These are phyloP conservation scores for Idaea biselata DNA, from an alignment of 2,888 invertebrate species.

Conservation along the genomic window DNA sequence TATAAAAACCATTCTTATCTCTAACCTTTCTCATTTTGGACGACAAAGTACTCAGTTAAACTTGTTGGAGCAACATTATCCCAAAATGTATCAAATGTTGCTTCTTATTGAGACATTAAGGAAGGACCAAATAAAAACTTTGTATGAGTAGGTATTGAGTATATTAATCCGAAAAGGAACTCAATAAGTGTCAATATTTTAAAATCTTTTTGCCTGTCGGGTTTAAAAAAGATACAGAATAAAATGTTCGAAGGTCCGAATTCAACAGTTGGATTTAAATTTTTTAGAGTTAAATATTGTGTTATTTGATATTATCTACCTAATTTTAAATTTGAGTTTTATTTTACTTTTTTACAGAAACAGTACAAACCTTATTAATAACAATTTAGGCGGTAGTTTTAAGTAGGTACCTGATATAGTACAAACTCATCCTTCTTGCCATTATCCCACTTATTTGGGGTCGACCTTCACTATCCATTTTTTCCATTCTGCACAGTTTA, in stretches of 20 bases:
- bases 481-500: too few species aligned
- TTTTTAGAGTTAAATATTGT: background rate
- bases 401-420: too few species aligned
- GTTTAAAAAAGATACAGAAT: conserved; percentile 17
- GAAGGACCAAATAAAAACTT: conserved; percentile 26
- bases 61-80: conserved; percentile 31
- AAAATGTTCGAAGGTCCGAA: conserved; percentile 16
- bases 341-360: background rate
- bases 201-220: conserved; percentile 10
- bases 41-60: background rate
- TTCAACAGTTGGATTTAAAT: conserved; percentile 14
- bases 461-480: too few species aligned
- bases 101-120: conserved; percentile 49
- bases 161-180: background rate
- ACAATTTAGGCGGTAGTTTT: too few species aligned
- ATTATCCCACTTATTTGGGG: too few species aligned
- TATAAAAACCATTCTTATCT: background rate
- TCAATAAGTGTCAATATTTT: conserved; percentile 39
- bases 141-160: conserved; percentile 16
- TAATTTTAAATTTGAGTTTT: background rate
- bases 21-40: background rate
- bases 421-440: too few species aligned
- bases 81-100: conserved; percentile 39
- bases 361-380: too few species aligned
- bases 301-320: background rate